These are phyloP conservation scores for Menidia menidia DNA, from an alignment of 2,797 vertebrate species.

Conservation along the genomic window DNA sequence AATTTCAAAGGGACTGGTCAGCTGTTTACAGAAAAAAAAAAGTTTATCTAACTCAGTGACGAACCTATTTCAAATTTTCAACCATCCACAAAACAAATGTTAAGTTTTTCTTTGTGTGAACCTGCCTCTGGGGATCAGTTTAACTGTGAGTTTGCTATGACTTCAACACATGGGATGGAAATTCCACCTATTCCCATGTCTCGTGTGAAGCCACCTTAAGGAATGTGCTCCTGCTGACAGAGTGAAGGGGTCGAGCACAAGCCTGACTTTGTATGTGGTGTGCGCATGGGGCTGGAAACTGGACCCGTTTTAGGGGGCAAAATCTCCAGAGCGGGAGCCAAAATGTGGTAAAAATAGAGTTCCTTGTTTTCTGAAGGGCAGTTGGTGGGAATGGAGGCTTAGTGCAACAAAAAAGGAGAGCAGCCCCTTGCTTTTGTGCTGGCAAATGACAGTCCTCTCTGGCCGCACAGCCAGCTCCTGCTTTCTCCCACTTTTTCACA, in stretches of 20 bases:
- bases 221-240: conserved; percentile 60
- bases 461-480: conserved; percentile 57
- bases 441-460: conserved; percentile 50
- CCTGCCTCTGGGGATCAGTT: conserved; percentile 12
- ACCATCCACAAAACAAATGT: conserved; percentile 14
- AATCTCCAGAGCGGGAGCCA: conserved; percentile 48
- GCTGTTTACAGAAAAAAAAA: conserved; percentile 28
- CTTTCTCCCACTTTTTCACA: conserved; percentile 63
- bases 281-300: conserved; percentile 34
- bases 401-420: conserved; percentile 59
- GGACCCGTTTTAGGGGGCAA: conserved; percentile 41
- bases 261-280: conserved; percentile 51
- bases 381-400: conserved; percentile 76
- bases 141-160: conserved; percentile 35
- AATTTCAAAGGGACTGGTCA: conserved; percentile 31
- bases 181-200: conserved; percentile 51
- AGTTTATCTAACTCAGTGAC: conserved; percentile 6
- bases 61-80: neutral
- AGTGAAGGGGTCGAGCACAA: conserved; percentile 59
- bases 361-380: conserved; percentile 67
- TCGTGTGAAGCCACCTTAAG: conserved; percentile 60
- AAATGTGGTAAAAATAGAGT: conserved; percentile 78
- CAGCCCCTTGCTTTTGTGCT: conserved; percentile 44
- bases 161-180: conserved; percentile 41
- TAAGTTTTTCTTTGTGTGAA: conserved; percentile 18